A percentile compares a stretch with the other conserved stretches of the same genome.
These are phyloP conservation scores for Chrysogorgia sp. DNA, from an alignment of 92 coral and sea anemone genomes.

Conservation along the genomic window DNA sequence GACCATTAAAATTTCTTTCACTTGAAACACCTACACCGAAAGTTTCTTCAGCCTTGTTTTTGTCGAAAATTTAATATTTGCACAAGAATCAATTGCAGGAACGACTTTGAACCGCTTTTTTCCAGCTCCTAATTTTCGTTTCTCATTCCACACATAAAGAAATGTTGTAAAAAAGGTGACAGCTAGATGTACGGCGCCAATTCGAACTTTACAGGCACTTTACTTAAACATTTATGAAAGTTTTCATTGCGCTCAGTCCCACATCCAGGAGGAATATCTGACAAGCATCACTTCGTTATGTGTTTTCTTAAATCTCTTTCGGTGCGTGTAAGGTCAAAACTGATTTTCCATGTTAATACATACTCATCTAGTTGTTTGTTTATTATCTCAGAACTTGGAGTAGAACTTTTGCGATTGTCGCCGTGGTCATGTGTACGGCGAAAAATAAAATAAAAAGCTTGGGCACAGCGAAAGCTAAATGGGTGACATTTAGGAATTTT, in stretches of 20 bases:
- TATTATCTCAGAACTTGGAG: slow-evolving; percentile 28
- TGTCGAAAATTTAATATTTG: too few species aligned
- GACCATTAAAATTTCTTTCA: slow-evolving; percentile 1
- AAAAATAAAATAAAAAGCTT: slow-evolving; percentile 29
- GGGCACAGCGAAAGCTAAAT: slow-evolving; percentile 15
- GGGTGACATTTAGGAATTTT: slow-evolving; percentile 25
- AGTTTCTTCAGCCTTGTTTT: slow-evolving; percentile 5
- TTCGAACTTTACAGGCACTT: too few species aligned
- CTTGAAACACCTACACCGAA: slow-evolving; percentile 36
- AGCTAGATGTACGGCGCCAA: too few species aligned
- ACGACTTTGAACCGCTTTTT: not conserved
- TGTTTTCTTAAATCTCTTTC: slow-evolving; percentile 6
- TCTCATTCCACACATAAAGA: slow-evolving; percentile 11
- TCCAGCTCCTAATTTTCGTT: not conserved
- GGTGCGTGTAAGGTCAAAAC: not conserved
- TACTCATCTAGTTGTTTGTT: slow-evolving; percentile 33
- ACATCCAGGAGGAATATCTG: too few species aligned
- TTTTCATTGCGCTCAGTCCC: not conserved
- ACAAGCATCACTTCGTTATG: not conserved
- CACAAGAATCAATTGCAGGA: too few species aligned
- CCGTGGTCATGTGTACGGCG: slow-evolving; percentile 38
- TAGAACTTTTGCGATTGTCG: slow-evolving; percentile 22
- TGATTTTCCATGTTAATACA: slow-evolving; percentile 14
- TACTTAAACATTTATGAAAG: too few species aligned
- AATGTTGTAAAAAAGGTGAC: not conserved